Percentiles rank a stretch among this genome's conserved stretches.
phyloP scores from a whole-genome alignment of 2,797 vertebrate species.

The Arrhamphus sclerolepis region DNA sequence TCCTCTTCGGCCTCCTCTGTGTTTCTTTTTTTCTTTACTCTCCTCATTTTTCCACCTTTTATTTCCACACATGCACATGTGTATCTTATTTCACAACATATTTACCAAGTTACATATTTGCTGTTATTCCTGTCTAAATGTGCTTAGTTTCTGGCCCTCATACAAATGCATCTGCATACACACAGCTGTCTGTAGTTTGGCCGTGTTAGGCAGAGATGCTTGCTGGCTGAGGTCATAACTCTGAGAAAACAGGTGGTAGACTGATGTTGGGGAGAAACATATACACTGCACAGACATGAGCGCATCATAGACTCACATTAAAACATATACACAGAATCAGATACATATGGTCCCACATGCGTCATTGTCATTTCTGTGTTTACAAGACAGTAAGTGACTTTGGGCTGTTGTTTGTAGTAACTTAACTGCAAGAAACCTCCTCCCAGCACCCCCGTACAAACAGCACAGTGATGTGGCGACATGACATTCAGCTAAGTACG shows the following conservation, averaged over 20 bases:
- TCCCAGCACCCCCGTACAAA: not conserved
- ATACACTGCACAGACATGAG: conserved; percentile 29
- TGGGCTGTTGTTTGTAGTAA: too few species aligned
- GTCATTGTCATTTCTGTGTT: not conserved
- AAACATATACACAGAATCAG: conserved; percentile 9
- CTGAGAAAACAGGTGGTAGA: conserved; percentile 75
- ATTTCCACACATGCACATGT: not conserved
- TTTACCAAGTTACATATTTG: conserved; percentile 36
- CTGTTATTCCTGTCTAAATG: conserved; percentile 15
- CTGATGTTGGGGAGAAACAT: conserved; percentile 58
- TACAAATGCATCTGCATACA: conserved; percentile 30
- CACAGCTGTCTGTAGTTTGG: conserved; percentile 76
- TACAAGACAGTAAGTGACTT: too few species aligned
- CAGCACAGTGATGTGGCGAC: not conserved
- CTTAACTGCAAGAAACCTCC: too few species aligned
- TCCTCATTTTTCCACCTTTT: not conserved
- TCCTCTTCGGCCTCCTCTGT: too few species aligned
- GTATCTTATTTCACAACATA: conserved; percentile 7
- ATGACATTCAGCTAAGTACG: conserved; percentile 4
- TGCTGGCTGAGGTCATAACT: conserved; percentile 75
- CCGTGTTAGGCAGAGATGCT: conserved; percentile 61
- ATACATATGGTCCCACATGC: conserved; percentile 1
- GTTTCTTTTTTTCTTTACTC: not conserved
- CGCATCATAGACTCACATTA: conserved; percentile 8
- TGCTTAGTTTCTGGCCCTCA: conserved; percentile 8